Evolutionary conservation across 2,888 invertebrate genomes (phyloP), one percentile per base, ranked within the genome.

Genomic region (Erebia ligea): DNA sequence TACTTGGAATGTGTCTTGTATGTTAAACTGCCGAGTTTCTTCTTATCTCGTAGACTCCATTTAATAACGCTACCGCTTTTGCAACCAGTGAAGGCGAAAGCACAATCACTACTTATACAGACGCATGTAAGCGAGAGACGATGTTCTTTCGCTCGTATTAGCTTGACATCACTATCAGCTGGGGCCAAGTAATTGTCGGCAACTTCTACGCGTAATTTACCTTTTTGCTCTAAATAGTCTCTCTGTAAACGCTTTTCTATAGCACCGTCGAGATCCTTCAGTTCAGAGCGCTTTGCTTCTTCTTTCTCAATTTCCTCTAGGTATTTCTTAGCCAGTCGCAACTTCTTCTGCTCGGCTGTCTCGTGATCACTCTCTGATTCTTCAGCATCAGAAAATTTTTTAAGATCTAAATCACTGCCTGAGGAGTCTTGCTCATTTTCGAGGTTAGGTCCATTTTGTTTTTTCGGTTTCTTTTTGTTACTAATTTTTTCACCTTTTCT

Each of bases 11-110:
- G 90, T 64, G 87, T 87, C 81, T 93, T 91, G 77, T 88, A 94
- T 13, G 94, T 93, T 71, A 95, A 86, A 70, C 87, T 84, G 5
- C 92, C 94, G 1, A 96, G 81, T 89, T 96, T 95, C 78, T 94
- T 94, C 77, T 94, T 94, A n/a, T 95, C 94, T 74, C 91, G 89
- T 62, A 97, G 82, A 40, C 95, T 95, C 97, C 98, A 99, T 94
- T 98, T 98, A 17, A 98, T 95, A 68, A 99, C 94, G 63, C 95
- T 94, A 62, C 97, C 96, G 86, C 98, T 98, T 93, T 99, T 99
- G 70, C 98, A 97, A 0, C 97, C 98, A 40, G 97, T 96, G 87
- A 95, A 98, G 0, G 97, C 91, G 79, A 91, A 95, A 78, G 95
- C 94, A 62, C 95, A 95, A 87, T 98, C 97, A 70, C 93, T 92